Evolutionary conservation across 2,888 invertebrate genomes (phyloP).

Genomic region (Tipula vernalis): DNA sequence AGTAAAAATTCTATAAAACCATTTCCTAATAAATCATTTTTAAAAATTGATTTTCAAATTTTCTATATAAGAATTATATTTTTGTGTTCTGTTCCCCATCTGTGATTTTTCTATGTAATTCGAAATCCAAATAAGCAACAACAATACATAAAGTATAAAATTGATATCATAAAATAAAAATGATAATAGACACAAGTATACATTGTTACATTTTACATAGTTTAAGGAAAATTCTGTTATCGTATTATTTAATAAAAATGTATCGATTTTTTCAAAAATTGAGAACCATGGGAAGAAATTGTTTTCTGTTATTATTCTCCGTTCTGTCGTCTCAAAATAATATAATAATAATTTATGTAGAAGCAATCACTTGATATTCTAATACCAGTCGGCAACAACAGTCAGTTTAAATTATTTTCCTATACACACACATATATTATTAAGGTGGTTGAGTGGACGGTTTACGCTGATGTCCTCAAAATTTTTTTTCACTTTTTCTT

Average conservation of each 20-base stretch:
- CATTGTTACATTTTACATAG: not conserved
- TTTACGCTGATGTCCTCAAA: not conserved
- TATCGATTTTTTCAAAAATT: not conserved
- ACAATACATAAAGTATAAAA: not conserved
- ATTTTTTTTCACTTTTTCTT: not conserved
- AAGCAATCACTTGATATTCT: not conserved
- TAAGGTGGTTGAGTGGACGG: not conserved
- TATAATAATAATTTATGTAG: not conserved
- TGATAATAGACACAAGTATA: not conserved
- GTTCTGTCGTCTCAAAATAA: not conserved
- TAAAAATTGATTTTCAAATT: not conserved
- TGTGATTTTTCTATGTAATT: not conserved
- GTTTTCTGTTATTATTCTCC: not conserved
- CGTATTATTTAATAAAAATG: not conserved
- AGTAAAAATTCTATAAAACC: not conserved
- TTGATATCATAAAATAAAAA: not conserved
- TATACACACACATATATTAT: not conserved
- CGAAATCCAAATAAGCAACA: not conserved
- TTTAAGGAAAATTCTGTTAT: not conserved
- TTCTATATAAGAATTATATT: not conserved
- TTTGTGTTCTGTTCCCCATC: not conserved
- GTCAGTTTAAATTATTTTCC: not conserved
- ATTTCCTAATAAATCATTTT: not conserved
- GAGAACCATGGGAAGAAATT: not conserved
- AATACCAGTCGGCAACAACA: not conserved